Evolutionary conservation across 2,888 invertebrate genomes (phyloP).

Genomic region (Eristalinus aeneus): DNA sequence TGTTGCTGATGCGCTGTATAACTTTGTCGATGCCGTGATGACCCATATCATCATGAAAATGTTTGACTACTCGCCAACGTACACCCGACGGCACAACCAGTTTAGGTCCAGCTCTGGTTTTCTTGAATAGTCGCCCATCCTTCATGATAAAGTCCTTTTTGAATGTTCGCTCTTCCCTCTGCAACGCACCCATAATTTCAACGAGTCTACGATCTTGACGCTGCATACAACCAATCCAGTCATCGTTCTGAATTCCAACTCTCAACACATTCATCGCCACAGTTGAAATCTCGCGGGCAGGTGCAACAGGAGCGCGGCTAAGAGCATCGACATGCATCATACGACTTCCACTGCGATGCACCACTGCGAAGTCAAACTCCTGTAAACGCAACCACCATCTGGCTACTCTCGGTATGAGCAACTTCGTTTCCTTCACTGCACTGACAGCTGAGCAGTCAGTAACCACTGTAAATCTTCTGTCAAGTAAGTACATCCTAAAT

Average conservation of each 20-base stretch:
- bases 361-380: constrained; percentile 10
- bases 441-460: constrained; percentile 18
- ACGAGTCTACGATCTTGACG: neutral
- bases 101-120: neutral
- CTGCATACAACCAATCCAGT: constrained; percentile 16
- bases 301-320: neutral
- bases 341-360: neutral
- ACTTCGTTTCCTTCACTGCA: neutral
- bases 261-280: neutral
- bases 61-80: constrained; percentile 55
- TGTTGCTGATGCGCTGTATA: constrained; percentile 24
- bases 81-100: constrained; percentile 55
- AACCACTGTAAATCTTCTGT: neutral
- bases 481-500: neutral
- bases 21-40: constrained; percentile 65
- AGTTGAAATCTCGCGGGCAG: neutral
- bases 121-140: neutral
- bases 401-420: too few species aligned
- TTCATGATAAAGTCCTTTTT: too few species aligned
- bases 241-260: neutral
- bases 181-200: neutral
- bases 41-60: constrained; percentile 63
- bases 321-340: constrained; percentile 3
- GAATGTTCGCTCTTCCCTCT: neutral
- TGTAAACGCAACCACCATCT: too few species aligned